Evolutionary conservation across 2,113 vertebrate genomes (phyloP), one percentile per base, ranked within the genome.

Genomic region (Serinus canaria): DNA sequence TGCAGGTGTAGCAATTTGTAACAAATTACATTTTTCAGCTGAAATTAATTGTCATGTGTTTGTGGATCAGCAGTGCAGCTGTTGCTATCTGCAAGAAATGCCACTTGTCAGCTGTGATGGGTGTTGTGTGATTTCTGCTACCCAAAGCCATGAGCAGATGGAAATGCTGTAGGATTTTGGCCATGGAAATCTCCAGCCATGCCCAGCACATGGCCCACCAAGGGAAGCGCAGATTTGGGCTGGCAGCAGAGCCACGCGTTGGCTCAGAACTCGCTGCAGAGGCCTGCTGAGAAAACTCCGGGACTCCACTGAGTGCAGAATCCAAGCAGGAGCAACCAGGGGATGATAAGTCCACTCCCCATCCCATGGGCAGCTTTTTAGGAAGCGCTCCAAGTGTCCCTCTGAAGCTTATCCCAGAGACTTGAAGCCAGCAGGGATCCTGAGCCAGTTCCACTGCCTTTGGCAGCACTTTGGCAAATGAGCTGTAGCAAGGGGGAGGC

Each of bases 11-110:
- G n/a, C 16, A 33, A 72, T 73, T 6, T 43, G 23, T 8, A 56
- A n/a, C 3, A n/a, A 56, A 27, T 44, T 0, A 27, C 23, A 21
- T 44, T n/a, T 73, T 4, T 18, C 23, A n/a, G 1, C 23, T n/a
- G 39, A 46, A 46, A 46, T 20, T 46, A 19, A 20, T 46, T 46
- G 19, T 46, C 44, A 4, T 46, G 44, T 20, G 20, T 46, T 19
- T 46, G 44, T 46, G 4, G 44, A 46, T 46, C 44, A 46, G 44
- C 50, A 41, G 49, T 3, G 2, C 3, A 0, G 13, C 27, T 53
- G 28, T 31, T 18, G n/a, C 16, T 33, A 72, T 73, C 3, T 43
- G 23, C 4, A 56, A n/a, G 4, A 27, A 56, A 27, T n/a, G 1
- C 20, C 23, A 21, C n/a, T n/a, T 73, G 5, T 18, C 31, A 44